Evolutionary conservation across 1,140 invertebrate genomes (phyloP).

Genomic region (Agraylea sexmaculata): DNA sequence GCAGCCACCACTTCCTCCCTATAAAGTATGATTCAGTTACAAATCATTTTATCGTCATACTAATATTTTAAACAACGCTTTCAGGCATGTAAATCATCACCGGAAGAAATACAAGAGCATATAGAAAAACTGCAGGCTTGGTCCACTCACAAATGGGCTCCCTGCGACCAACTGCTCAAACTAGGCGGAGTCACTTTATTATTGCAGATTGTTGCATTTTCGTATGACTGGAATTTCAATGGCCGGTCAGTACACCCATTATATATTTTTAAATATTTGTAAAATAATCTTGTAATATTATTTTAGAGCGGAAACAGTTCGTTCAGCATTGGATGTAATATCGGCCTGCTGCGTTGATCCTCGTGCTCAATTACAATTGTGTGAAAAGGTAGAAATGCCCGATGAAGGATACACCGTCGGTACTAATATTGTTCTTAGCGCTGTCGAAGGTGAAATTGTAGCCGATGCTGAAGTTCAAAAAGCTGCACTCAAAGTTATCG

Average conservation of each 20-base stretch:
- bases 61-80: constrained; percentile 16
- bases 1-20: constrained; percentile 39
- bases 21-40: constrained; percentile 41
- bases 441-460: constrained; percentile 82
- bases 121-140: constrained; percentile 73
- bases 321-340: constrained; percentile 80
- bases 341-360: constrained; percentile 83
- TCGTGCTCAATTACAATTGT: constrained; percentile 70
- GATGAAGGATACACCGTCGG: constrained; percentile 64
- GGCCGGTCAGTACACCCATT: constrained; percentile 47
- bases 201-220: constrained; percentile 76
- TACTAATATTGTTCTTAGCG: constrained; percentile 60
- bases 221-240: constrained; percentile 85
- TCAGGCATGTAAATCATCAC: constrained; percentile 54
- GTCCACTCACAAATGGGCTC: constrained; percentile 65
- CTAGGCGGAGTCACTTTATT: constrained; percentile 75
- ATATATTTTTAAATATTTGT: constrained; percentile 15
- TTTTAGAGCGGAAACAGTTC: constrained; percentile 72
- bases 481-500: constrained; percentile 75
- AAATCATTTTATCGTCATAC: not conserved
- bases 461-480: constrained; percentile 84
- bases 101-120: constrained; percentile 73
- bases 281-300: too few species aligned
- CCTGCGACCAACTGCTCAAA: constrained; percentile 74
- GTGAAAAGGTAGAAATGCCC: constrained; percentile 64